phyloP scores from a whole-genome alignment of 1,140 invertebrate species.

The Eufriesea mexicana region DNA sequence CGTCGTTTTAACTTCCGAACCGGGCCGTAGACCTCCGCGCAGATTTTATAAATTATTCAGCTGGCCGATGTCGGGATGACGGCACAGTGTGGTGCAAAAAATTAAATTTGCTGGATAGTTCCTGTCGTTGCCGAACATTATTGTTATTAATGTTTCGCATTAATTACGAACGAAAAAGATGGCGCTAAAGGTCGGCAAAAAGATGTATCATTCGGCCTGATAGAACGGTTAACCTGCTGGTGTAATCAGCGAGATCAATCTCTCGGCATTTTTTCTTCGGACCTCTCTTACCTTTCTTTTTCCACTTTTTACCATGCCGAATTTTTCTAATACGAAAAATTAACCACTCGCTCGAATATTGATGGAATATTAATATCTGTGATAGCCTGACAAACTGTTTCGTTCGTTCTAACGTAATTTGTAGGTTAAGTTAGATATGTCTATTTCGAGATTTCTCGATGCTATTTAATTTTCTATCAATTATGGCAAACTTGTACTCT shows the following conservation, averaged over 20 bases:
- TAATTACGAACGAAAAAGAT: slow-evolving; percentile 56
- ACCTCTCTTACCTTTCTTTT: background rate
- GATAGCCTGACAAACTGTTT: no score
- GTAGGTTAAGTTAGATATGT: no score
- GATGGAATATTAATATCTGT: no score
- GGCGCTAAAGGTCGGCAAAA: background rate
- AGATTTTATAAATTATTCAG: slow-evolving; percentile 71
- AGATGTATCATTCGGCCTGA: background rate
- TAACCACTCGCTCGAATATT: no score
- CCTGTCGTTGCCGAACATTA: slow-evolving; percentile 58
- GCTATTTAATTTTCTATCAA: no score
- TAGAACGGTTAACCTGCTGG: background rate
- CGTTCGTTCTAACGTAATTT: no score
- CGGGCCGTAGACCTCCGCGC: slow-evolving; percentile 50
- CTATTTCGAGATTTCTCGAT: no score
- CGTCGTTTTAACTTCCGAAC: slow-evolving; percentile 67
- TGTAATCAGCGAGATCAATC: background rate
- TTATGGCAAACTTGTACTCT: no score
- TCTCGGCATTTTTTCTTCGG: background rate
- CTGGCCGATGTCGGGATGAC: slow-evolving; percentile 16
- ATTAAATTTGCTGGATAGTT: slow-evolving; percentile 67
- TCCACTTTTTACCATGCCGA: no score
- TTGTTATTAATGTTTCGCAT: slow-evolving; percentile 65
- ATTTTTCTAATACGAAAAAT: no score
- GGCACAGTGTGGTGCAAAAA: slow-evolving; percentile 58